Evolutionary conservation across 2,797 vertebrate genomes (phyloP).

Genomic region (Mus spretus): DNA sequence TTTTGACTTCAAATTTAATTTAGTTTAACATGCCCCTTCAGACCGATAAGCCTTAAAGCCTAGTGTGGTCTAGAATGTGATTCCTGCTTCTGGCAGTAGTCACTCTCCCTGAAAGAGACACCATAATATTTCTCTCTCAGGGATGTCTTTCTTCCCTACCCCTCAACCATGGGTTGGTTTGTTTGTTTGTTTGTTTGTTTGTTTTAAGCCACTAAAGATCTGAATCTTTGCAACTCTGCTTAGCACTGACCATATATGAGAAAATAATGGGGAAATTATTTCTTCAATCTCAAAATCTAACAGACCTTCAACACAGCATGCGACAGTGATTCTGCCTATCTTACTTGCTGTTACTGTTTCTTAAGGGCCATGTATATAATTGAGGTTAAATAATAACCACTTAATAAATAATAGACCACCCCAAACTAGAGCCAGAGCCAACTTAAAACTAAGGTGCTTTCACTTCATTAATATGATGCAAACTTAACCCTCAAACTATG

Average conservation of each 20-base stretch:
- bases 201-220: constrained; percentile 10
- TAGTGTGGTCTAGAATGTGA: background rate
- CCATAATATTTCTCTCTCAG: background rate
- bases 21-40: background rate
- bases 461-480: constrained; percentile 42
- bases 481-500: constrained; percentile 66
- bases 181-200: no score
- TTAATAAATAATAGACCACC: constrained; percentile 8
- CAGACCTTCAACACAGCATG: background rate
- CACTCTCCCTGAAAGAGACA: background rate
- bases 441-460: constrained; percentile 38
- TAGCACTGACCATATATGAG: constrained; percentile 47
- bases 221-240: constrained; percentile 8
- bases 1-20: constrained; percentile 3
- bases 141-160: background rate
- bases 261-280: constrained; percentile 49
- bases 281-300: constrained; percentile 44
- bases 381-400: constrained; percentile 9
- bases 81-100: background rate
- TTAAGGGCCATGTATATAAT: background rate
- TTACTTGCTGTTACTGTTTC: constrained; percentile 6
- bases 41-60: background rate
- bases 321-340: background rate
- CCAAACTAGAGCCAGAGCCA: constrained; percentile 51
- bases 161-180: background rate